Evolutionary conservation across 2,888 invertebrate genomes (phyloP), one percentile per base, ranked within the genome.

Genomic region (Cepaea hortensis): DNA sequence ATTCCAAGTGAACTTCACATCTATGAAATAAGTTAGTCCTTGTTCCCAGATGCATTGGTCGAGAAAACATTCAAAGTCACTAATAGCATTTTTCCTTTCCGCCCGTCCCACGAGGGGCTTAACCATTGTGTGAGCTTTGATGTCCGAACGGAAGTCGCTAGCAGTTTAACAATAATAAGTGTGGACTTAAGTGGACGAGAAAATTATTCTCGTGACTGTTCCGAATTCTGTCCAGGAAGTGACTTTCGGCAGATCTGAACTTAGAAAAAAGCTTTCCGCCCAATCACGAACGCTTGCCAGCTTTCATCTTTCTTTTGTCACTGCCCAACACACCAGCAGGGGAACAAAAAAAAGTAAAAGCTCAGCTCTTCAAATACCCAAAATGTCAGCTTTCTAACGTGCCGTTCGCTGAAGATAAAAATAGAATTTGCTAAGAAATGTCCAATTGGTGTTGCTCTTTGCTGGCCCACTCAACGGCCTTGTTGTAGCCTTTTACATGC

Each of bases 391-490:
- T 1, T 18, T 79, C 15, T 79, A 55, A n/a, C 61, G 3, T 23
- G 55, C 61, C 7, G 61, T 61, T 3, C 2, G 11, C 5, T 79
- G 35, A 79, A 35, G 62, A 62, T 46, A 79, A 79, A 79, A 79
- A 79, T 79, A 79, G 79, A n/a, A 73, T 72, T 73, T 55, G 20
- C 82, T 46, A 73, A 72, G 82, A 82, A 82, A 50, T 55, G 70
- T 73, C 72, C 70, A 70, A 82, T 73, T 61, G 70, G 50, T 72
- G 73, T 72, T 82, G 82, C 82, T 82, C 82, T 82, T 82, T 82
- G 72, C 73, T 55, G 13, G 50, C 72, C 82, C 70, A 23, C 82
- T 82, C 82, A 55, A 73, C 82, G 72, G 61, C 23, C 73, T 55
- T 72, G 55, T 35, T 73, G 50, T 23, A 61, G 73, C 73, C 81